Evolutionary conservation across 1,140 invertebrate genomes (phyloP), one percentile per base, ranked within the genome.

Genomic region (Euura lappo): DNA sequence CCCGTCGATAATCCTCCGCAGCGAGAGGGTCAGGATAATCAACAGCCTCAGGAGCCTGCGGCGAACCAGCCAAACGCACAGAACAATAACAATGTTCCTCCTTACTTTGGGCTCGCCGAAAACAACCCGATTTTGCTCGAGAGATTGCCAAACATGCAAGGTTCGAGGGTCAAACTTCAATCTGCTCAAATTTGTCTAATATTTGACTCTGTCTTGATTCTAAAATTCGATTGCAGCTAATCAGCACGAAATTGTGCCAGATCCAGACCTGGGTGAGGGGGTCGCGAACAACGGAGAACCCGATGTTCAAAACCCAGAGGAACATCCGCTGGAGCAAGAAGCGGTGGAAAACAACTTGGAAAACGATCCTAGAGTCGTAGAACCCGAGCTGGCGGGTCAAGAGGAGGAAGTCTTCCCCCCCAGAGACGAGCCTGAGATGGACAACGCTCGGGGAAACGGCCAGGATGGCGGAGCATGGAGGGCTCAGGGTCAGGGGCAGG

Each of bases 401-500:
- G 67, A 73, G 76, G 65, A 78, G 79, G 66, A 45, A 44, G 76
- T 71, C 43, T 73, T 60, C 71, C 73, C 71, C 64, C 72, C 45
- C 45, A 74, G 76, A 71, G 82, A 80, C 6, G 81, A 83, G 71
- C 69, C 77, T 8, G 70, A 46, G 7, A 72, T 75, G 47, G 79
- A 79, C 13, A 77, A 47, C 28, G 79, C 74, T 45, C 76, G 79
- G 71, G 69, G 68, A 3, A 79, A 85, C 72, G 73, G 68, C 44
- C 78, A 75, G 64, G 87, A 81, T 73, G 87, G 78, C 51, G 88
- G 85, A 70, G 87, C 78, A 64, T 79, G 87, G 82, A 78, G 90
- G 84, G 83, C 88, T 13, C 83, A 89, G 70, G 84, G 78, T 4
- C 87, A 89, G 75, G 88, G 84, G 4, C 87, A 91, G 71, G 91